Percentiles rank a stretch among this genome's conserved stretches.
These are phyloP conservation scores for Drosophila meridionalis DNA, from an alignment of 2,888 invertebrate genomes.

Conservation along the genomic window DNA sequence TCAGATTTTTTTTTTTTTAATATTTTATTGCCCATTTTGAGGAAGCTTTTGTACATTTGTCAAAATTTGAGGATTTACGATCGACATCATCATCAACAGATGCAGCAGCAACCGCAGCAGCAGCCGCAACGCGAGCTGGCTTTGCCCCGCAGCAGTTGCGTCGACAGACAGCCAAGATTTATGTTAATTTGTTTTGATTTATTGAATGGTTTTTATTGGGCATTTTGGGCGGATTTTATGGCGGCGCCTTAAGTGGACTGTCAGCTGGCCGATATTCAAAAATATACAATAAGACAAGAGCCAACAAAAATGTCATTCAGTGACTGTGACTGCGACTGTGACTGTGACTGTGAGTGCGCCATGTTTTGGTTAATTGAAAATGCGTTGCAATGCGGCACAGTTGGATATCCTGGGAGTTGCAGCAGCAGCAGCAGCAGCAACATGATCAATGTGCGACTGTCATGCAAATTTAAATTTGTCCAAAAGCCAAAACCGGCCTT, in stretches of 20 bases:
- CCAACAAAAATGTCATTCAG: not conserved
- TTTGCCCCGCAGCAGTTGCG: constrained; percentile 26
- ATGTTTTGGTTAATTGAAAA: constrained; percentile 79
- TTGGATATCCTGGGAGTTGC: constrained; percentile 61
- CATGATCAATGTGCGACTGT: constrained; percentile 80
- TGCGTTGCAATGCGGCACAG: constrained; percentile 73
- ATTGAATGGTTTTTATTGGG: constrained; percentile 81
- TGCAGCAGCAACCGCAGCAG: constrained; percentile 33
- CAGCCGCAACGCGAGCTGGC: constrained; percentile 5
- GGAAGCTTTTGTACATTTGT: constrained; percentile 76
- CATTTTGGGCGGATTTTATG: constrained; percentile 56
- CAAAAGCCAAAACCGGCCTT: constrained; percentile 39
- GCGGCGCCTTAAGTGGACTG: constrained; percentile 61
- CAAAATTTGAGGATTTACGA: constrained; percentile 79
- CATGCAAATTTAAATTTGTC: constrained; percentile 82
- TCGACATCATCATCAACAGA: constrained; percentile 77
- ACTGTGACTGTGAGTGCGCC: constrained; percentile 34
- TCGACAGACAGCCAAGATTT: constrained; percentile 74
- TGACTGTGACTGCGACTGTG: not conserved
- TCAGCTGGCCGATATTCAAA: constrained; percentile 59
- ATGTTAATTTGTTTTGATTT: constrained; percentile 81
- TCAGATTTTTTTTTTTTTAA: constrained; percentile 57
- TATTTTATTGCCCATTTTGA: constrained; percentile 77
- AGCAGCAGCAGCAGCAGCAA: constrained; percentile 20
- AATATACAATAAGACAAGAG: constrained; percentile 13